phyloP scores from a whole-genome alignment of 2,888 invertebrate genomes.

The Himalopsyche kuldschensis region DNA sequence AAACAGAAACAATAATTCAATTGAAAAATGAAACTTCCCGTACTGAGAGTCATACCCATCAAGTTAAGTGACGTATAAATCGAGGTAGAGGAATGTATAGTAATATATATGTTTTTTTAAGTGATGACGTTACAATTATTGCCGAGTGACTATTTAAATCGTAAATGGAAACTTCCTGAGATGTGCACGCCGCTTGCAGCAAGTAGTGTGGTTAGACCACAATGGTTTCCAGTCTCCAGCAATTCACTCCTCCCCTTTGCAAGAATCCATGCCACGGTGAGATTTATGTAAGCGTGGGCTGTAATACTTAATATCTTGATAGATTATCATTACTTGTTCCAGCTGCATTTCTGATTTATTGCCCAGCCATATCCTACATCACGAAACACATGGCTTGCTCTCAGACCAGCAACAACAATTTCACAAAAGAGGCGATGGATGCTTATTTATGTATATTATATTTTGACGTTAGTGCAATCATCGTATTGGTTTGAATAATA shows the following conservation, averaged over 20 bases:
- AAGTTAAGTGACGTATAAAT: no score
- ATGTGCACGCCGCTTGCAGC: not conserved
- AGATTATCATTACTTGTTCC: slow-evolving; percentile 18
- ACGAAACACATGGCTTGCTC: not conserved
- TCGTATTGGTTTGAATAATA: no score
- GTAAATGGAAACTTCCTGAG: not conserved
- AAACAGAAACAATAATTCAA: no score
- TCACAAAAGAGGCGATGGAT: not conserved
- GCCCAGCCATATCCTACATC: slow-evolving; percentile 7
- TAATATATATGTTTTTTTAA: no score
- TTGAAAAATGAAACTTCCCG: no score
- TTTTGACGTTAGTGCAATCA: not conserved
- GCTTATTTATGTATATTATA: not conserved
- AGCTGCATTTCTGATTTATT: slow-evolving; percentile 24
- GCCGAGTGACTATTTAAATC: no score
- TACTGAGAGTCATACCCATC: no score
- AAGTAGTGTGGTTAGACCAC: not conserved
- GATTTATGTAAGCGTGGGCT: slow-evolving; percentile 8
- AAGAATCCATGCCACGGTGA: not conserved
- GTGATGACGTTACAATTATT: no score
- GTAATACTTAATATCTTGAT: slow-evolving; percentile 26
- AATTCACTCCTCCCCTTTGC: not conserved
- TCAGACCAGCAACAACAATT: not conserved
- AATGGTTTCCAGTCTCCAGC: not conserved
- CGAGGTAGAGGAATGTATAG: no score